Evolutionary conservation across 2,888 invertebrate genomes (phyloP), one percentile per base, ranked within the genome.

Genomic region (Noctua janthina): DNA sequence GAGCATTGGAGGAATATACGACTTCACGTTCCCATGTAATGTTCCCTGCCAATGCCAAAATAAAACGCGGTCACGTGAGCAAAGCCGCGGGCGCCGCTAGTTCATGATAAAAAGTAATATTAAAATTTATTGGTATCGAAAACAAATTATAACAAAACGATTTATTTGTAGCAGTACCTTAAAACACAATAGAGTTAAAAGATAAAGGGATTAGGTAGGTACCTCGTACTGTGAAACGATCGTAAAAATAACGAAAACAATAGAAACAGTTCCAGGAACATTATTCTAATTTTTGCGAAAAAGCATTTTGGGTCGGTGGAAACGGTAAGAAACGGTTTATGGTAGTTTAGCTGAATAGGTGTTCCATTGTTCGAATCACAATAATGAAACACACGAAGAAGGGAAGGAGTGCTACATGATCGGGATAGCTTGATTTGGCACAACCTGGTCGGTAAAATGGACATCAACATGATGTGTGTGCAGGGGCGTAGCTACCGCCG

Each of bases 221-320:
- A 70, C 75, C 56, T 82, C 66, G 49, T 51, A 59, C 43, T 11
- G 46, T n/a, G 56, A 59, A 80, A 59, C 1, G 43, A 39, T 73
- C 73, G 46, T 62, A 74, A 59, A 74, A 82, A 54, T 29, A 62
- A 64, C 10, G 0, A 74, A 73, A 80, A 69, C 68, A 81, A 82
- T 81, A 39, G 75, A 68, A 39, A 35, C 46, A 66, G 35, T 59
- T 46, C 72, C 59, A 35, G 43, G 51, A 66, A 54, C 13, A 66
- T 46, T 46, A 54, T n/a, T 66, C n/a, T 56, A 54, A 51, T 46
- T 79, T 7, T 78, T 71, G 70, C 43, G 70, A 46, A 71, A 43
- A 71, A 68, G 51, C 11, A 7, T 80, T 29, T 35, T 66, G 29
- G 29, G 1, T 29, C 54, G 15, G n/a, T 54, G 49, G n/a, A 46